Base-by-base conservation (phyloP, 2,797 vertebrate species). In the Periophthalmus magnuspinnatus region DNA sequence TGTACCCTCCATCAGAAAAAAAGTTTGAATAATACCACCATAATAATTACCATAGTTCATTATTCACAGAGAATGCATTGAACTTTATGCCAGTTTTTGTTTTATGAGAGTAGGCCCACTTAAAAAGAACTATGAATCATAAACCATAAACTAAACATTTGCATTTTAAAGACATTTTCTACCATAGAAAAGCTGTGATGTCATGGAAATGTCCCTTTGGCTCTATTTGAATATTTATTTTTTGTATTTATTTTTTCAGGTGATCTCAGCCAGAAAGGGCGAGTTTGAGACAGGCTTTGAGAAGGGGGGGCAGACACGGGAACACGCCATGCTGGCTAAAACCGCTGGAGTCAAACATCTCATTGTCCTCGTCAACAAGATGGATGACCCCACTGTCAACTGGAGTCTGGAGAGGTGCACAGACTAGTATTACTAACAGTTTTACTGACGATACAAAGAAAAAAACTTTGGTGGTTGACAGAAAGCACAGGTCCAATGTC, bases 211-310 rank as follows among this genome's bases (percentile, higher is more conserved):
- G 2, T 8, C 50, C 19, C 52, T 22, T 4, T 22, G 9, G 3
- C 52, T 22, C 52, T 52, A 52, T 11, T 55, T 54, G 8, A 57
- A 55, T 10, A 14, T 24, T 24, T 57, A 16, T 28, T 32, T 52
- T 52, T 7, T 50, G 52, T 47, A 32, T 28, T 47, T 1, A 1
- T 2, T 48, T 24, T 8, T 13, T 67, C 66, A 99, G 98, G 97
- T 99, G 58, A 99, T 99, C 82, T 99, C 98, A 57, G 98, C 96
- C 48, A 94, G 97, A 81, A 99, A 99, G 91, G 98, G 98, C 8
- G 98, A 99, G 83, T 99, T 99, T 93, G 98, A 99, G 93, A 99
- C 98, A 0, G 98, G 98, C 78, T 99, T 99, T 91, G 98, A 99
- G 88, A 99, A 99, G 86, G 98, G 98, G 0, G 98, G 98, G 67